Evolutionary conservation across 2,888 invertebrate genomes (phyloP).

Genomic region (Metopia argyrocephala): DNA sequence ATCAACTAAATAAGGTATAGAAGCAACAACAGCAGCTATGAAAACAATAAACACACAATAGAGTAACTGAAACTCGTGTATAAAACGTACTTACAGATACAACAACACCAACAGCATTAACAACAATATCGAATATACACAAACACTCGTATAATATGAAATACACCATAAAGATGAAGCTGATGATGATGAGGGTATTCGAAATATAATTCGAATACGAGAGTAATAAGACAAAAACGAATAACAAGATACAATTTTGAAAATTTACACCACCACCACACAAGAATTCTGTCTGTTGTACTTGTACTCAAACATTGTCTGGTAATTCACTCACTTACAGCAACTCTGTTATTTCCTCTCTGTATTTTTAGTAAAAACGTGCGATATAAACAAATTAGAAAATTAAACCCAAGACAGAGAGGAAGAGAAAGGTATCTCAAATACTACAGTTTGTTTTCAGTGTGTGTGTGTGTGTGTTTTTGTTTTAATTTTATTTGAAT

Average conservation of each 20-base stretch:
- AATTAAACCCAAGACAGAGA: not conserved
- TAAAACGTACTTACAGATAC: constrained; percentile 60
- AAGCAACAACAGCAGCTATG: constrained; percentile 29
- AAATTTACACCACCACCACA: constrained; percentile 22
- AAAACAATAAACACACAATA: constrained; percentile 55
- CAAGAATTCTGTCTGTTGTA: not conserved
- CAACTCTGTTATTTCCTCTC: constrained; percentile 15
- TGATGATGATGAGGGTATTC: constrained; percentile 35
- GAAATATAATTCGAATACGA: constrained; percentile 28
- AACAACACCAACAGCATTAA: constrained; percentile 3
- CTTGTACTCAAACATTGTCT: not conserved
- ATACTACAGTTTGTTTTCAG: constrained; percentile 48
- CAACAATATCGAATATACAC: not conserved
- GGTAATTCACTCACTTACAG: not conserved
- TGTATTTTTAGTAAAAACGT: not conserved
- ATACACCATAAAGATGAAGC: not conserved
- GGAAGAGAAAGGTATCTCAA: constrained; percentile 44
- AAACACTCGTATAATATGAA: not conserved
- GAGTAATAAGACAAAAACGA: constrained; percentile 35
- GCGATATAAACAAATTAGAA: constrained; percentile 27
- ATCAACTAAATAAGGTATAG: not conserved
- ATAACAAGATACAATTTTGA: constrained; percentile 19
- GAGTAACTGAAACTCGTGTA: constrained; percentile 61
- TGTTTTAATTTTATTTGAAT: not conserved
- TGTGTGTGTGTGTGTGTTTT: not conserved